Percentiles rank a stretch among this genome's conserved stretches.
These are phyloP conservation scores for Promerops cafer DNA, from an alignment of 2,113 vertebrate species.

Conservation along the genomic window DNA sequence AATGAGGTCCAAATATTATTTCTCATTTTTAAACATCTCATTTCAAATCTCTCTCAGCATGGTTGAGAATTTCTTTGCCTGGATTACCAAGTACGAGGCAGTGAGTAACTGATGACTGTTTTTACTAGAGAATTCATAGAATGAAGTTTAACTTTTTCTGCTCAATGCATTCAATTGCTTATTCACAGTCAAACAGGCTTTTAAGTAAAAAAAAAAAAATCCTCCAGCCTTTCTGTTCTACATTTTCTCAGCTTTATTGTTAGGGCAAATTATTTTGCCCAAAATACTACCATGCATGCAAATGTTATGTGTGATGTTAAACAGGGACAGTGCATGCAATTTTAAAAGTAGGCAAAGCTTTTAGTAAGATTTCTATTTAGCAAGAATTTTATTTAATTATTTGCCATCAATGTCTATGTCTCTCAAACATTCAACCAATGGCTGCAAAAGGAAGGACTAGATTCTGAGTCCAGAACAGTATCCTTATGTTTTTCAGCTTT, in stretches of 20 bases:
- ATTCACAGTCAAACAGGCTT: not conserved
- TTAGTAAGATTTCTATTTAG: not conserved
- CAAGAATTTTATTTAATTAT: not conserved
- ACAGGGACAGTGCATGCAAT: not conserved
- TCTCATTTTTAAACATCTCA: not conserved
- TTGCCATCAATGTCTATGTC: not conserved
- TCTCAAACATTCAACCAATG: not conserved
- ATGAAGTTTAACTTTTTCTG: not conserved
- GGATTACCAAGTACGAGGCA: not conserved
- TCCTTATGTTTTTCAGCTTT: not conserved
- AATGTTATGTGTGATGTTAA: not conserved
- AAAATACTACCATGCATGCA: fast-evolving
- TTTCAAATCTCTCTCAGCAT: not conserved
- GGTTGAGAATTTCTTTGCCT: not conserved
- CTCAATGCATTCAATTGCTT: not conserved
- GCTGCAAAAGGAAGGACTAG: not conserved
- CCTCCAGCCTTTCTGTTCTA: not conserved
- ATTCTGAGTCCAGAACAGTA: not conserved
- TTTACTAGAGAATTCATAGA: not conserved
- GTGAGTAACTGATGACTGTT: not conserved
- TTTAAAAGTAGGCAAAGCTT: not conserved
- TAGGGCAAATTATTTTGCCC: not conserved
- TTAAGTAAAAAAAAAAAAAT: not conserved
- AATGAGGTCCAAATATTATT: not conserved
- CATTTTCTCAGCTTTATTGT: not conserved